These are phyloP conservation scores for Labeo calbasu DNA, from an alignment of 2,797 vertebrate species.

Conservation along the genomic window DNA sequence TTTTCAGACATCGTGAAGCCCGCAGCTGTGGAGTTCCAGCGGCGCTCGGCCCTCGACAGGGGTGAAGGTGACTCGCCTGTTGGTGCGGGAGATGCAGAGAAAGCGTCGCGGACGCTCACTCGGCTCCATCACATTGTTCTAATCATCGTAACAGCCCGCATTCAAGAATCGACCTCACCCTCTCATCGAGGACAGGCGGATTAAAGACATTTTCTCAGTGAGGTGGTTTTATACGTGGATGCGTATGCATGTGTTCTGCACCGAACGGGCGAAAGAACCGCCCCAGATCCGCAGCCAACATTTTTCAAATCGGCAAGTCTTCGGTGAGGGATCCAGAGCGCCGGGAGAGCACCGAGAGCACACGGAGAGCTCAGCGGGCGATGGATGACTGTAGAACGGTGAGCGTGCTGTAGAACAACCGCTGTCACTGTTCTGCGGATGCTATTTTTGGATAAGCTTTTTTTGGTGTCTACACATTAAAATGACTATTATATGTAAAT, in stretches of 20 bases:
- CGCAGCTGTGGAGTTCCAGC: slow-evolving; percentile 61
- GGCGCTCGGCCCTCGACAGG: slow-evolving; percentile 59
- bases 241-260: slow-evolving; percentile 97
- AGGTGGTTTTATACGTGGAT: slow-evolving; percentile 72
- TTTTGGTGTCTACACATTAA: background rate
- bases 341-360: slow-evolving; percentile 83
- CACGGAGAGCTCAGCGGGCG: slow-evolving; percentile 77
- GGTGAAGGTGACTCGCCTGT: slow-evolving; percentile 80
- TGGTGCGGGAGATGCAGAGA: slow-evolving; percentile 77
- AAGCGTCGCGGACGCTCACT: slow-evolving; percentile 52
- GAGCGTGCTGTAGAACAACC: slow-evolving; percentile 64
- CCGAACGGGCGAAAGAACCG: slow-evolving; percentile 92
- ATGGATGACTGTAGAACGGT: slow-evolving; percentile 95
- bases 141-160: slow-evolving; percentile 17
- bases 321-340: slow-evolving; percentile 83
- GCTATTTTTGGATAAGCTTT: background rate
- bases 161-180: slow-evolving; percentile 13
- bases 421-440: background rate
- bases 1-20: slow-evolving; percentile 62
- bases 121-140: slow-evolving; percentile 15
- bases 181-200: slow-evolving; percentile 16
- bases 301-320: slow-evolving; percentile 84
- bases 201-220: slow-evolving; percentile 48
- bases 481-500: background rate
- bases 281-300: slow-evolving; percentile 85